Evolutionary conservation across 35 echinoderm and acorn worm genomes (phyloP), one percentile per base, ranked within the genome.

Genomic region (Diadema setosum): DNA sequence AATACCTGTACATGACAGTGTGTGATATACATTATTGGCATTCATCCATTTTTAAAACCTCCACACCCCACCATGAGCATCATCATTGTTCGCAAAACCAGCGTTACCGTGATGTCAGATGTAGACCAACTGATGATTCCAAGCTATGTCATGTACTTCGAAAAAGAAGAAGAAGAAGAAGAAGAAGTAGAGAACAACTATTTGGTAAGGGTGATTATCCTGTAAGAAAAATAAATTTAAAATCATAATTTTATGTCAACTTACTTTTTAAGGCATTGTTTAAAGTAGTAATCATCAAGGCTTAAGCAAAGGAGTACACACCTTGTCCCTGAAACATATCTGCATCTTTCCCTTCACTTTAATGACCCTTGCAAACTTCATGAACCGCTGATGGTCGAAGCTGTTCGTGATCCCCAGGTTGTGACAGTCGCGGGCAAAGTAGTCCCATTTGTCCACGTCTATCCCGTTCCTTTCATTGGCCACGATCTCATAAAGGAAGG

Each of bases 381-480:
- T 83, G 55, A 64, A 82, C 3, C 91, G 70, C 24, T 65, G 18
- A 8, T 55, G 48, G 39, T 93, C 85, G 48, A 93, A 93, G 60
- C 41, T 75, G 61, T 52, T 83, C 2, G 76, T 6, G 30, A 93
- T 70, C 14, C 85, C 91, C 1, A 93, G 70, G 58, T 83, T 29
- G 27, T 83, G 85, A 42, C 75, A 70, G 41, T 93, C 91, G 40
- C 91, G 39, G 24, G 75, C 85, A 35, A 93, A 82, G 67, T 88
- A 88, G 56, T 93, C 91, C 91, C 91, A 93, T 39, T 88, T 93
- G 69, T 83, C 85, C 14, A 93, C 85, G 29, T 93, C 91, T 42
- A 93, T 88, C 20, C 91, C 91, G 42, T 39, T 93, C 17, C 58
- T 16, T 50, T 93, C 83, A 43, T 93, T 93, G 36, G 85, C 91